A percentile compares a stretch with the other conserved stretches of the same genome.
These are phyloP conservation scores for Eulemur albifrons DNA, from an alignment of 2,797 vertebrate species.

Conservation along the genomic window DNA sequence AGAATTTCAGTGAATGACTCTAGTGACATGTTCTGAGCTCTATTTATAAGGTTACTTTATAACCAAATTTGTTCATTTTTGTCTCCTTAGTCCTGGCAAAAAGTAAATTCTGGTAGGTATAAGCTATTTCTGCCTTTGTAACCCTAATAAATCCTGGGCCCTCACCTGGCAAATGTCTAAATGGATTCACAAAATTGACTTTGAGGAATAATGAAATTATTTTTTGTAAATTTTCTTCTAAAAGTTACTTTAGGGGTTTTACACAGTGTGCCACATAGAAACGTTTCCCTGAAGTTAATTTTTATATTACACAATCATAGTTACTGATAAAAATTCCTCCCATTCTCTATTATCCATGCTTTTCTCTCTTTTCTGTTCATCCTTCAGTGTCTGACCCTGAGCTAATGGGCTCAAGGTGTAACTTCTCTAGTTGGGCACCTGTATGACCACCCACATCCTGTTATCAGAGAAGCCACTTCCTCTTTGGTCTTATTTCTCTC, in stretches of 20 bases:
- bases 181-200: neutral
- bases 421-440: neutral
- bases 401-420: neutral
- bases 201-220: neutral
- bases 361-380: neutral
- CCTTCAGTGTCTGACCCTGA: neutral
- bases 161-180: neutral
- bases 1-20: neutral
- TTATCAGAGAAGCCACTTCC: neutral
- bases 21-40: neutral
- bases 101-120: neutral
- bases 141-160: neutral
- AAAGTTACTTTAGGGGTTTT: neutral
- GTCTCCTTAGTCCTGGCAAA: neutral
- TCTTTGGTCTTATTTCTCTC: neutral
- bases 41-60: neutral
- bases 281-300: neutral
- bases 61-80: neutral
- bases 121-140: neutral
- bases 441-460: neutral
- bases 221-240: neutral
- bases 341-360: neutral
- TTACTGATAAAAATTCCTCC: neutral
- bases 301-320: neutral
- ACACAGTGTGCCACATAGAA: neutral